Evolutionary conservation across 2,888 invertebrate species (phyloP).

Genomic region (Aspidapion aeneum): DNA sequence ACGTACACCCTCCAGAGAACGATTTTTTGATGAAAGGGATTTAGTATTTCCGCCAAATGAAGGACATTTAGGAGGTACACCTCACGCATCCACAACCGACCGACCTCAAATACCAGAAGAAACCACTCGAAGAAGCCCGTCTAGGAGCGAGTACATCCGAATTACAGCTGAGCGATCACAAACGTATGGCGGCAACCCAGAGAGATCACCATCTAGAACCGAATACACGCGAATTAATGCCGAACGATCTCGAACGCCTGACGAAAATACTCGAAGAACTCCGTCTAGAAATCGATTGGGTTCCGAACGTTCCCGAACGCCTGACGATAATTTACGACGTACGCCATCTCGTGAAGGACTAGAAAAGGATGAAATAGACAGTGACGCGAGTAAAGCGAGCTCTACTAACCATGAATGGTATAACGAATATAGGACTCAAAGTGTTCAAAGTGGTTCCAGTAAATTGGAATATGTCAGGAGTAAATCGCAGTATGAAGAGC

Average conservation of each 20-base stretch:
- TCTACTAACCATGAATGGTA: conserved; percentile 54
- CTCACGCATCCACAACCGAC: neutral
- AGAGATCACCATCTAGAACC: neutral
- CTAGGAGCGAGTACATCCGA: neutral
- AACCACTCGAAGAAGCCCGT: neutral
- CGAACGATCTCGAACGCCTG: conserved; percentile 33
- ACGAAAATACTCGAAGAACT: conserved; percentile 52
- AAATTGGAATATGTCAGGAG: conserved; percentile 72
- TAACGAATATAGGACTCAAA: conserved; percentile 54
- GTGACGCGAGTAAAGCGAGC: conserved; percentile 44
- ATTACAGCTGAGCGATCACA: neutral
- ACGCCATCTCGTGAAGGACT: conserved; percentile 38
- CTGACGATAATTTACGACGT: conserved; percentile 53
- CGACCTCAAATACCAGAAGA: neutral
- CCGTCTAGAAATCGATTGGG: conserved; percentile 31
- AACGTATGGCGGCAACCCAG: too few relatives aligned
- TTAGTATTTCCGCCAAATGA: too few relatives aligned
- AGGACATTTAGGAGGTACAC: too few relatives aligned
- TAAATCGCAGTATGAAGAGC: conserved; percentile 81
- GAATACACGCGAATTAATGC: neutral
- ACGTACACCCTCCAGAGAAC: conserved; percentile 43
- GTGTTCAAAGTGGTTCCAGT: conserved; percentile 63
- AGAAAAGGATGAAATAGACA: conserved; percentile 44
- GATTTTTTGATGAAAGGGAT: conserved; percentile 43
- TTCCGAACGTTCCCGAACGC: conserved; percentile 35